Base-by-base conservation (phyloP, 2,113 vertebrate genomes). In the Gobiocypris rarus region DNA sequence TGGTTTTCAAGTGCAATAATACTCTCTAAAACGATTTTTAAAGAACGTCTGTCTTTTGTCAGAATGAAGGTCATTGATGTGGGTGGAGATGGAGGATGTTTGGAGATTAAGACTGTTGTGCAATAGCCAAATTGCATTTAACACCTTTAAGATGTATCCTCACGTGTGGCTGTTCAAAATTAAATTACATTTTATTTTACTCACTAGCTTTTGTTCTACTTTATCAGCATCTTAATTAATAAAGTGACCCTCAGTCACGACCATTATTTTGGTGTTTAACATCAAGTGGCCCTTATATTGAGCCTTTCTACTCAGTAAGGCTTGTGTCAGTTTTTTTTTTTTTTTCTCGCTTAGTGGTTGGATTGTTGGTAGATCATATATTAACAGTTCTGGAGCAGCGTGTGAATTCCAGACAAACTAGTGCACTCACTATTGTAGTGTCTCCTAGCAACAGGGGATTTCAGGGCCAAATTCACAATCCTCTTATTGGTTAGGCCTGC, bases 371-470 rank as follows among this genome's bases (percentile, higher is more conserved):
- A 45, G 38, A 28, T 61, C n/a, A 58, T 73, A 24, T 78, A 61
- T 59, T 78, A 78, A 77, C 22, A 59, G n/a, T 45, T 78, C 14
- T 59, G 34, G 22, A 59, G 56, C 11, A 26, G 22, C 15, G 10
- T n/a, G 31, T 41, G 54, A 75, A 38, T 75, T 75, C 28, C 50
- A 75, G 9, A 34, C 15, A 56, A 77, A 77, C 52, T 58, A 24
- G 41, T 48, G 69, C 70, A 48, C 70, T 48, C 5, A 73, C 52
- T 76, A 77, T 59, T 11, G 9, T 43, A 28, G 77, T 65, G 38
- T 80, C 59, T 67, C 73, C 77, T 80, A 80, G 77, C 77, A 80
- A 80, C 77, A 80, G 58, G 59, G 77, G 41, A 80, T 67, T 80
- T 65, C 43, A 80, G 78, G 26, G 41, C 58, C 61, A 81, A 34